Percentiles rank a stretch among this genome's conserved stretches.
Conservation (phyloP, 2,113 vertebrate genomes). For the Misgurnus anguillicaudatus region DNA sequence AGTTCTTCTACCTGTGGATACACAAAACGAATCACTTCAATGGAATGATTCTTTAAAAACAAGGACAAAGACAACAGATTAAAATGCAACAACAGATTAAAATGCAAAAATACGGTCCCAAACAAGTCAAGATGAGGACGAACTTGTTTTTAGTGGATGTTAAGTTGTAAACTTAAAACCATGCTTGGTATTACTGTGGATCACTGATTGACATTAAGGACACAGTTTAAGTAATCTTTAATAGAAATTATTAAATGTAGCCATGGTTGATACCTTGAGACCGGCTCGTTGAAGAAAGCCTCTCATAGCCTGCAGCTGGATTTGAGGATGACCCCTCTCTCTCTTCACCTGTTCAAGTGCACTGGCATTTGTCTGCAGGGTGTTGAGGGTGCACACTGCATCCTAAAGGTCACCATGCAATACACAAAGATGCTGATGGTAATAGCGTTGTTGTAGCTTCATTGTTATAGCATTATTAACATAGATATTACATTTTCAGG, state of each 20-base stretch:
- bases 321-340: slow-evolving; percentile 74
- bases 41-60: background rate
- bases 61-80: background rate
- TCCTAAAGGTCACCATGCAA: slow-evolving; percentile 74
- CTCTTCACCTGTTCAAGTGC: slow-evolving; percentile 84
- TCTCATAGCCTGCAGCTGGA: slow-evolving; percentile 85
- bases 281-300: slow-evolving; percentile 82
- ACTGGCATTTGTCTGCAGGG: slow-evolving; percentile 90
- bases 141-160: background rate
- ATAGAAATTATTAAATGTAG: too few species aligned
- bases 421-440: background rate
- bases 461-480: too few species aligned
- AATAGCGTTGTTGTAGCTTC: background rate
- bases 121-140: slow-evolving; percentile 1
- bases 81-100: background rate
- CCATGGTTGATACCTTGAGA: slow-evolving; percentile 73
- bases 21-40: background rate
- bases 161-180: background rate
- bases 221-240: too few species aligned
- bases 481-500: too few species aligned
- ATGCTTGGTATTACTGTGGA: too few species aligned
- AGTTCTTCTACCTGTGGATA: slow-evolving; percentile 84
- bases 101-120: background rate
- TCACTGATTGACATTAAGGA: too few species aligned
- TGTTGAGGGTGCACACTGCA: slow-evolving; percentile 89